Evolutionary conservation across 2,888 invertebrate genomes (phyloP), one percentile per base, ranked within the genome.

Genomic region (Xylota sylvarum): DNA sequence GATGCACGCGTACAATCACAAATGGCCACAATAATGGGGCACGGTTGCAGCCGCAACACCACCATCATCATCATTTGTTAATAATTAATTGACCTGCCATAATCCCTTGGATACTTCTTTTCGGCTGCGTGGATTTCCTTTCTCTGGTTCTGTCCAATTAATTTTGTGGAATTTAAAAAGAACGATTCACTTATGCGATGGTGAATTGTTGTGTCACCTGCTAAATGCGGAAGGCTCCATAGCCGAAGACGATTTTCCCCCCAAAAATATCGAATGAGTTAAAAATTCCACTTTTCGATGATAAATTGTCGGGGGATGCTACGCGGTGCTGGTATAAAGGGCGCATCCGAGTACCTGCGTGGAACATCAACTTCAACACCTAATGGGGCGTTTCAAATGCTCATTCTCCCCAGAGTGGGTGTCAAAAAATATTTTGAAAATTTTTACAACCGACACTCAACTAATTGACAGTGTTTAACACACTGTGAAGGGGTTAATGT

Each of bases 111-210:
- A 77, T 81, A 65, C 62, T 55, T 64, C 32, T 64, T 58, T 35
- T 70, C 37, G 56, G 77, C 60, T 17, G 35, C 10, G 43, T 73
- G 72, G 27, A 69, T 67, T 46, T 60, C 23, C 43, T 19, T 50
- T 3, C 23, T 70, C 46, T 60, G 79, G 81, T 77, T 77, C 72
- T 43, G 69, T 58, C 40, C 82, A 86, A 82, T 86, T 82, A 82
- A 82, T 77, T 86, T 72, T 67, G 85, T 85, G 85, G 85, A 76
- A 85, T 85, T 81, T 73, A 58, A 78, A 86, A 82, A 65, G 86
- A 82, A 60, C 82, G 77, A 69, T 62, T 82, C 73, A 82, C 77
- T 82, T 78, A 17, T 37, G 73, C 43, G 64, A 17, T 82, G 77
- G 72, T 64, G 64, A 78, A 86, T 82, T 81, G 67, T 37, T 77